phyloP scores from a whole-genome alignment of 2,888 invertebrate species.

The Mycalesis mineus region DNA sequence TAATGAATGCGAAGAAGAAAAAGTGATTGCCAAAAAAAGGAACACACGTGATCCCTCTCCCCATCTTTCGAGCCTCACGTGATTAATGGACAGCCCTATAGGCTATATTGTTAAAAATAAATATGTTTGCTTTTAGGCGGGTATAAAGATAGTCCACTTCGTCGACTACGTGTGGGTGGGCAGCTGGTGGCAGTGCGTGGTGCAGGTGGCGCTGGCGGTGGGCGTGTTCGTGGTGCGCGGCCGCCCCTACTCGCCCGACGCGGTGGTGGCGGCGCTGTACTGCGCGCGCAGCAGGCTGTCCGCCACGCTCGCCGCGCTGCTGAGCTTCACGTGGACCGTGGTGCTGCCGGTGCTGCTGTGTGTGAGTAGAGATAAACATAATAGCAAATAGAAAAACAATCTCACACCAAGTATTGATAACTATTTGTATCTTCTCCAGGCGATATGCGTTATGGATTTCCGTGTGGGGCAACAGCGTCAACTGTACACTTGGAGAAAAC shows the following conservation, averaged over 20 bases:
- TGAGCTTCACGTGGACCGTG: conserved; percentile 93
- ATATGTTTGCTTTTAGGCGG: conserved; percentile 76
- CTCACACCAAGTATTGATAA: too few relatives aligned
- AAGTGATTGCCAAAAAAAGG: too few relatives aligned
- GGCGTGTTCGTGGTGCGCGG: conserved; percentile 93
- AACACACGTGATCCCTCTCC: too few relatives aligned
- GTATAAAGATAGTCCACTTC: conserved; percentile 89
- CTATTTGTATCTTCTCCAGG: conserved; percentile 41
- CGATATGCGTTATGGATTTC: conserved; percentile 71
- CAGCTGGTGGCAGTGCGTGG: conserved; percentile 90
- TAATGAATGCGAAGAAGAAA: too few relatives aligned
- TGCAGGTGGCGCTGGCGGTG: conserved; percentile 86
- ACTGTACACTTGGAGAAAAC: conserved; percentile 65
- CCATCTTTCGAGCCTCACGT: too few relatives aligned
- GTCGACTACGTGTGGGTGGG: conserved; percentile 90
- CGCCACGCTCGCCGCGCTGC: conserved; percentile 80
- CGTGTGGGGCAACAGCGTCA: conserved; percentile 68
- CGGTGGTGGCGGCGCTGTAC: conserved; percentile 72
- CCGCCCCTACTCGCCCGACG: conserved; percentile 89
- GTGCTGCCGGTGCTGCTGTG: conserved; percentile 88
- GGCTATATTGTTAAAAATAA: too few relatives aligned
- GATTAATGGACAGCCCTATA: too few relatives aligned
- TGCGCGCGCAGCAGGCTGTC: conserved; percentile 50
- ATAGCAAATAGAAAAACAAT: too few relatives aligned
- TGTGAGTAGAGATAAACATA: conserved; percentile 79